These are phyloP conservation scores for Eufriesea mexicana DNA, from an alignment of 1,140 invertebrate genomes.

Conservation along the genomic window DNA sequence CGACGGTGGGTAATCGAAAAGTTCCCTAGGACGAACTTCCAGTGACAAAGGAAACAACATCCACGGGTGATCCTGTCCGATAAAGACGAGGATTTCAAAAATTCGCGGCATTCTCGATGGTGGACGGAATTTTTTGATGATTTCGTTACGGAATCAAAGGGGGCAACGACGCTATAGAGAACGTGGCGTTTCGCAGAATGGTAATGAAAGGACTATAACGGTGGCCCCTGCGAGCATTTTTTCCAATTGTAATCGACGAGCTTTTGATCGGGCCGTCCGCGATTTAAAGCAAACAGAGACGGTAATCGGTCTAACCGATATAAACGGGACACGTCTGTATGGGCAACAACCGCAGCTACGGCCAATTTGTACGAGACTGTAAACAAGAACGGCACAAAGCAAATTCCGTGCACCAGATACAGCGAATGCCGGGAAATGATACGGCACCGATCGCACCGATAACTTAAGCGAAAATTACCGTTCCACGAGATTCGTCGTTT, in stretches of 20 bases:
- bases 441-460: not conserved
- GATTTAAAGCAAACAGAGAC: conserved; percentile 25
- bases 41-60: too few species aligned
- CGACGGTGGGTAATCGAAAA: too few species aligned
- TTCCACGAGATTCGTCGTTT: not conserved
- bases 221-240: not conserved
- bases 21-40: too few species aligned
- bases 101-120: too few species aligned
- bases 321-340: conserved; percentile 1
- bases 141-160: too few species aligned
- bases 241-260: not conserved
- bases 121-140: too few species aligned
- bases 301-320: conserved; percentile 9
- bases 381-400: conserved; percentile 36
- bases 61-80: too few species aligned
- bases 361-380: conserved; percentile 23
- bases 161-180: too few species aligned
- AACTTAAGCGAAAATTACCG: not conserved
- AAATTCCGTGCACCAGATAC: conserved; percentile 5
- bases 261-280: not conserved
- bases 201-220: not conserved
- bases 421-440: conserved; percentile 5
- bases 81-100: too few species aligned
- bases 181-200: not conserved
- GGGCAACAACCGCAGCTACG: conserved; percentile 4